Evolutionary conservation across 2,888 invertebrate genomes (phyloP), one percentile per base, ranked within the genome.

Genomic region (Galeopsomyia nigrocyanea): DNA sequence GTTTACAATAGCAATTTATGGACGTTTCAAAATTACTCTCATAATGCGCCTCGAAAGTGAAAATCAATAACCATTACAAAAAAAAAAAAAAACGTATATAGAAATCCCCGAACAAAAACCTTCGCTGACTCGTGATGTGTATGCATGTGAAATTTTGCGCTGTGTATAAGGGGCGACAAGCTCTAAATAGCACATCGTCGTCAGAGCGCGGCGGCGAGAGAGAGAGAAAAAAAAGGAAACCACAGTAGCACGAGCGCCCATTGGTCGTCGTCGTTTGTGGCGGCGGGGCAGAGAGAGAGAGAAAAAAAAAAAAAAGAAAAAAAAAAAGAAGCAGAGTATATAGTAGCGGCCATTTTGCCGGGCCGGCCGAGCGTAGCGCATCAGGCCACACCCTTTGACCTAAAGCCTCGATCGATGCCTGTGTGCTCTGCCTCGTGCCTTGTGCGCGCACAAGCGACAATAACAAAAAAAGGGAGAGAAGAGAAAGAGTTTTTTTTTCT

Each of bases 341-440:
- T n/a, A 21, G 47, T 22, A 17, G 64, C 68, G 51, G 75, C 75
- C 75, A 75, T 75, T 75, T 75, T 75, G 75, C 68, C 60, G 65
- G 31, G 50, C 50, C 61, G 46, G n/a, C 49, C 50, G n/a, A 80
- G 79, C 80, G 78, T 80, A 77, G 73, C 80, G 83, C 84, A 83
- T 83, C 79, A 81, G 78, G 81, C 86, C 86, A 86, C 86, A 86
- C 86, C 86, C 86, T 85, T 84, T 84, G 84, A 84, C 84, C 83
- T 80, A 80, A 82, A 82, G 80, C 82, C 73, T 55, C 64, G 39
- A 21, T 53, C 17, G 53, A 53, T 53, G 19, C n/a, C 3, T 7
- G 50, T 1, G 13, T 50, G 17, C 50, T 9, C 50, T 14, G 3
- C n/a, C n/a, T n/a, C n/a, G n/a, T n/a, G n/a, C n/a, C n/a, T 17